Evolutionary conservation across 1,140 invertebrate genomes (phyloP).

Genomic region (Eufriesea mexicana): DNA sequence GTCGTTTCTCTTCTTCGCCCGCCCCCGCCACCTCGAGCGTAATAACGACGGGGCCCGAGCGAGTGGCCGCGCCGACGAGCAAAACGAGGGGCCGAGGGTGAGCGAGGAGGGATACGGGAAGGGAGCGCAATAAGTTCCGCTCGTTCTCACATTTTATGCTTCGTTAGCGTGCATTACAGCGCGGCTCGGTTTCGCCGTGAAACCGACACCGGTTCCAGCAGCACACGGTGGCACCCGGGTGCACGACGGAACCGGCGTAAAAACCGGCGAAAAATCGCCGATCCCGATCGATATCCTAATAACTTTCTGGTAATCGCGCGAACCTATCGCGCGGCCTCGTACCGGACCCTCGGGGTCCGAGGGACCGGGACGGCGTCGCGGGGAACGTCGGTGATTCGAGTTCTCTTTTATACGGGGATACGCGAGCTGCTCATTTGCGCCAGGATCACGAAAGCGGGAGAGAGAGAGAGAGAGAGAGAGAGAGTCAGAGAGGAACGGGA

Average conservation of each 20-base stretch:
- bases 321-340: conserved; percentile 60
- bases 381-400: background rate
- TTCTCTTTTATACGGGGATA: conserved; percentile 37
- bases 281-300: conserved; percentile 73
- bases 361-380: background rate
- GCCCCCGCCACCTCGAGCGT: background rate
- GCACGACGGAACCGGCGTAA: conserved; percentile 29
- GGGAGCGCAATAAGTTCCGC: conserved; percentile 16
- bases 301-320: conserved; percentile 73
- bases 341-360: background rate
- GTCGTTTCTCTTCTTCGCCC: too few relatives aligned
- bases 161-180: conserved; percentile 54
- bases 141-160: conserved; percentile 56
- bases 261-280: conserved; percentile 39
- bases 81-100: background rate
- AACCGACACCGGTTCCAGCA: conserved; percentile 45
- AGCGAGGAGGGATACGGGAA: too few relatives aligned
- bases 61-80: background rate
- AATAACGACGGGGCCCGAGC: conserved; percentile 25
- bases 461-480: background rate
- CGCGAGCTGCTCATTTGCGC: conserved; percentile 63
- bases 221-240: conserved; percentile 30
- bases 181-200: conserved; percentile 43
- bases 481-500: conserved; percentile 33
- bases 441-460: conserved; percentile 51